Conservation (phyloP, 2,113 vertebrate genomes). For the Proterorhinus semilunaris region DNA sequence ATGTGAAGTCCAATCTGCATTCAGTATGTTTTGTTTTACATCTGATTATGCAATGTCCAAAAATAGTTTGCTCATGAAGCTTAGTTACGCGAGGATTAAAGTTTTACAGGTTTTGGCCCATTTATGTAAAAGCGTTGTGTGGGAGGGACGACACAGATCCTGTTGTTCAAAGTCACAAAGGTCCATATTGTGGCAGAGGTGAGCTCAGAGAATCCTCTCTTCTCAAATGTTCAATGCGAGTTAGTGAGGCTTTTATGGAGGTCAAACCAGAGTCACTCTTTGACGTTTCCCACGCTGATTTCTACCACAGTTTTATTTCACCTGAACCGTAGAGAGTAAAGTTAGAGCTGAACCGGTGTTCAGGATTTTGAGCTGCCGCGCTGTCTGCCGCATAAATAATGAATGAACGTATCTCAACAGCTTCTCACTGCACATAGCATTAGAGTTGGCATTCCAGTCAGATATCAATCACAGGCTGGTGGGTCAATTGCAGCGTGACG, state of each 20-base stretch:
- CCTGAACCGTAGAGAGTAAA: neutral
- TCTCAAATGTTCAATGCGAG: slow-evolving; percentile 10
- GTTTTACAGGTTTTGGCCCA: neutral
- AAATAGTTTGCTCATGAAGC: neutral
- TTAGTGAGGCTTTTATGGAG: neutral
- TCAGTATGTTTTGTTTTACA: neutral
- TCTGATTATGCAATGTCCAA: neutral
- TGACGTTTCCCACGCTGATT: too few relatives aligned
- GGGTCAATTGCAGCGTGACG: slow-evolving; percentile 7
- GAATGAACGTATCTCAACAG: slow-evolving; percentile 39
- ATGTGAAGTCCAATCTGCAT: neutral
- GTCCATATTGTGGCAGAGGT: slow-evolving; percentile 42
- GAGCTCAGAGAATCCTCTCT: slow-evolving; percentile 29
- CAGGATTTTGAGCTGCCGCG: slow-evolving; percentile 22
- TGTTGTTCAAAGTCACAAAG: slow-evolving; percentile 25
- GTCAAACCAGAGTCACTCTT: neutral
- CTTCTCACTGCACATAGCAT: neutral
- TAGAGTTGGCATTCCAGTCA: neutral
- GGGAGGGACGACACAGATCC: neutral
- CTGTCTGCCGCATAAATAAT: slow-evolving; percentile 44
- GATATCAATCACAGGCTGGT: neutral
- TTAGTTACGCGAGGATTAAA: neutral
- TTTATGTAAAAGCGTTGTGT: slow-evolving; percentile 5
- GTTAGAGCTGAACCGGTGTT: neutral
- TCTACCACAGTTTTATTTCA: neutral